A percentile compares a stretch with the other conserved stretches of the same genome.
Evolutionary conservation across 2,888 invertebrate genomes (phyloP).

Genomic region (Eupithecia subfuscata): DNA sequence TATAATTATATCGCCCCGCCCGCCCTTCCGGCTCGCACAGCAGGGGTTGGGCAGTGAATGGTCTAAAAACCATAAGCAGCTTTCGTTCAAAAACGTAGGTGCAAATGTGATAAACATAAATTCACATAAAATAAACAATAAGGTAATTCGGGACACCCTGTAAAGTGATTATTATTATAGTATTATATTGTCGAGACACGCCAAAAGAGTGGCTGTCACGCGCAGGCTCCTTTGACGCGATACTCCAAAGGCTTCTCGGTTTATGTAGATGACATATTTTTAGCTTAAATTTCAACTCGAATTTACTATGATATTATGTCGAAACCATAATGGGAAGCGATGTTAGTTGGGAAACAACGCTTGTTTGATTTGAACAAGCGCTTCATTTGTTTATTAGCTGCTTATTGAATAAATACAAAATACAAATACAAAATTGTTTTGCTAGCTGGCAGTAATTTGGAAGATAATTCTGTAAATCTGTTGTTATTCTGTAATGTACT

Average conservation of each 20-base stretch:
- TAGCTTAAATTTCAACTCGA: slow-evolving; percentile 19
- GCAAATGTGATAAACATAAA: not conserved
- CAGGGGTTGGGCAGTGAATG: not conserved
- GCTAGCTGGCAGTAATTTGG: not conserved
- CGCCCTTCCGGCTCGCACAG: not conserved
- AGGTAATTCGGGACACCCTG: not conserved
- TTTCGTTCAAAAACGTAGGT: not conserved
- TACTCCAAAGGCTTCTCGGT: slow-evolving; percentile 34
- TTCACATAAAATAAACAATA: not conserved
- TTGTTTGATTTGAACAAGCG: slow-evolving; percentile 4
- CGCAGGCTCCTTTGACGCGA: slow-evolving; percentile 45
- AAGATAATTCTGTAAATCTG: not conserved
- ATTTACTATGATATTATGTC: slow-evolving; percentile 1
- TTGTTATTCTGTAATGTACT: not conserved
- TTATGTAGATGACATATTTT: slow-evolving; percentile 41
- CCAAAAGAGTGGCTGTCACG: slow-evolving; percentile 50
- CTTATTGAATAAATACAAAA: too few relatives aligned
- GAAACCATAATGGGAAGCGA: slow-evolving; percentile 5
- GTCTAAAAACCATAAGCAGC: not conserved
- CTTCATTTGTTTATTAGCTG: not conserved
- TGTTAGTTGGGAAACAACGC: not conserved
- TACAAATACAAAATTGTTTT: not conserved
- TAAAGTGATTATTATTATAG: not conserved
- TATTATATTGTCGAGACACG: slow-evolving; percentile 48
- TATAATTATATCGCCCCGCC: not conserved